Evolutionary conservation across 2,797 vertebrate genomes (phyloP), one percentile per base, ranked within the genome.

Genomic region (Ptychobarbus kaznakovi): DNA sequence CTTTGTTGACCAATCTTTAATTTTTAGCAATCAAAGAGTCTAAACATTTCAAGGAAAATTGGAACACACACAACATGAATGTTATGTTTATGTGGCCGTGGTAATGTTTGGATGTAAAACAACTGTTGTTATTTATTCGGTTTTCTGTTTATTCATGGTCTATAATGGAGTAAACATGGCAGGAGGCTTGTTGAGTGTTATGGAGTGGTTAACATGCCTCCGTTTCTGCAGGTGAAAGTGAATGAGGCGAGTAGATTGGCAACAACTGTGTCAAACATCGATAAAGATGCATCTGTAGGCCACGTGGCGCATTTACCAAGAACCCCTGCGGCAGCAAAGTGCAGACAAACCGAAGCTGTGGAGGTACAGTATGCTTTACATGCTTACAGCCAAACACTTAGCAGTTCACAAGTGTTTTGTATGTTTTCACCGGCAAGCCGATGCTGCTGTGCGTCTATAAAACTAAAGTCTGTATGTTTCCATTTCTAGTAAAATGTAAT

Each of bases 211-310:
- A 49, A 44, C 44, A 10, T 68, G 20, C 66, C 86, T 88, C 32
- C 28, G 38, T 80, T 76, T 6, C 76, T 91, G 46, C 84, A 97
- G 97, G 89, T 81, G 3, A 91, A 93, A 85, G 91, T 98, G 76
- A 98, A 92, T 22, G 98, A 99, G 91, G 98, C 99, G 89, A 90
- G 76, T 2, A 95, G 98, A 28, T 92, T 99, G 63, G 90, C 96
- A 35, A 95, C 95, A 70, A 90, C 95, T 0, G 90, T 99, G 51
- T 95, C 96, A 70, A 92, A 91, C 91, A 99, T 99, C 58, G 96
- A 98, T 83, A 95, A 93, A 89, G 97, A 95, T 16, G 97, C 92
- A 70, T 96, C 97, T 56, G 93, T 99, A 15, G 88, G 0, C 97
- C 98, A 1, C 95, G 97, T 1, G 96, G 97, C 0, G 97, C 97